Evolutionary conservation across 1,140 invertebrate genomes (phyloP), one percentile per base, ranked within the genome.

Genomic region (Saccostrea glomerata): DNA sequence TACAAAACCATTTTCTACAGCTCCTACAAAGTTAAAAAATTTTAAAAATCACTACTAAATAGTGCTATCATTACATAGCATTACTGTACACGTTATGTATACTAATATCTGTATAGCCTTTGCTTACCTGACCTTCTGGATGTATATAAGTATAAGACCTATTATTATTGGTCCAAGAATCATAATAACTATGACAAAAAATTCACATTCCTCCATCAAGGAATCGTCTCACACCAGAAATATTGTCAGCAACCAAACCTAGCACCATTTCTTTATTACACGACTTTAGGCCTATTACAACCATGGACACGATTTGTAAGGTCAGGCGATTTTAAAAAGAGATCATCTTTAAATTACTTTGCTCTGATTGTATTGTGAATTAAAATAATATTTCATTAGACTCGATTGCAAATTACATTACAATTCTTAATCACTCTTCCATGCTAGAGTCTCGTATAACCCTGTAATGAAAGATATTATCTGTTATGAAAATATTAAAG

Each of bases 181-280:
- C 70, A 77, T 77, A 17, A 77, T 30, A 17, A 77, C 25, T 77
- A 77, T 77, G 23, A 77, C 25, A 11, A 77, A 77, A 77, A 77
- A 13, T 36, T 77, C 70, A 77, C 30, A 77, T 30, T 25, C 70
- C 70, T 77, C 70, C 70, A 77, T 77, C 12, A 36, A 77, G 70
- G 9, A 77, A 30, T 1, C 25, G 30, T 77, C 9, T 30, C 25
- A 73, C 25, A 73, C 25, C 66, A 7, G 23, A 73, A 73, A 73
- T 30, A 77, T 30, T 77, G 25, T 30, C 23, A 77, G 12, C 9
- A 30, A 36, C 23, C 30, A 77, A 77, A 30, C 11, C 15, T 77
- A 77, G 70, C 25, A 77, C 70, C 70, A 77, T 77, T 15, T 17
- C 30, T 30, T 11, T 36, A n/a, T 66, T 7, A n/a, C 15, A 63